Conservation (phyloP, 2,888 invertebrate genomes). For the Epinotia brunnichana region DNA sequence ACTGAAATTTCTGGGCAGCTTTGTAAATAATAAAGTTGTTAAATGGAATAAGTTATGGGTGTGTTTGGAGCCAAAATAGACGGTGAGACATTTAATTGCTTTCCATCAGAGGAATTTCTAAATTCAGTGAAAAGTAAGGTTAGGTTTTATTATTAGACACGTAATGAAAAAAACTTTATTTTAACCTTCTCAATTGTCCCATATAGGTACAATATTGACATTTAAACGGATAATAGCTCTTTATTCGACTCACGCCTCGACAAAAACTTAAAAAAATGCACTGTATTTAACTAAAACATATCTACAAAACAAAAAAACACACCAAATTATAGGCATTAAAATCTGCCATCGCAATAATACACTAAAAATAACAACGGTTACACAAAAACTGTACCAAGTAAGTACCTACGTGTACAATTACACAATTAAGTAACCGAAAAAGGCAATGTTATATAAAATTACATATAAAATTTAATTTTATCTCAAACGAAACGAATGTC, state of each 20-base stretch:
- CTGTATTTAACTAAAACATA: background rate
- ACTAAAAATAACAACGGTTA: background rate
- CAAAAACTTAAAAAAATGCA: background rate
- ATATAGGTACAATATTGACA: too few relatives aligned
- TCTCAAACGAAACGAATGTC: conserved; percentile 49
- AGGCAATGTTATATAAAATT: conserved; percentile 38
- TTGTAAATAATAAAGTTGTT: conserved; percentile 37
- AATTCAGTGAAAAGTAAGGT: conserved; percentile 5
- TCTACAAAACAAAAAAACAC: background rate
- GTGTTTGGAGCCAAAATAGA: conserved; percentile 7
- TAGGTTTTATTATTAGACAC: background rate
- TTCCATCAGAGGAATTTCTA: conserved; percentile 15
- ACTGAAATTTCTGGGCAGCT: conserved; percentile 32
- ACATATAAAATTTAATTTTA: conserved; percentile 46
- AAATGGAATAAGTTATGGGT: conserved; percentile 26
- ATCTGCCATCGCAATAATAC: background rate
- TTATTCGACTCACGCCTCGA: background rate
- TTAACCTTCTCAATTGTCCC: background rate
- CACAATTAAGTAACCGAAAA: too few relatives aligned
- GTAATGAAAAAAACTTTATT: background rate
- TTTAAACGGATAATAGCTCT: too few relatives aligned
- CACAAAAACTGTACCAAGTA: too few relatives aligned
- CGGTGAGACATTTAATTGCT: conserved; percentile 10
- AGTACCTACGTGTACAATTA: conserved; percentile 20
- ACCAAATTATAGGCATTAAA: background rate